Conservation (phyloP, 2,113 vertebrate genomes). For the Cebidichthys violaceus region DNA sequence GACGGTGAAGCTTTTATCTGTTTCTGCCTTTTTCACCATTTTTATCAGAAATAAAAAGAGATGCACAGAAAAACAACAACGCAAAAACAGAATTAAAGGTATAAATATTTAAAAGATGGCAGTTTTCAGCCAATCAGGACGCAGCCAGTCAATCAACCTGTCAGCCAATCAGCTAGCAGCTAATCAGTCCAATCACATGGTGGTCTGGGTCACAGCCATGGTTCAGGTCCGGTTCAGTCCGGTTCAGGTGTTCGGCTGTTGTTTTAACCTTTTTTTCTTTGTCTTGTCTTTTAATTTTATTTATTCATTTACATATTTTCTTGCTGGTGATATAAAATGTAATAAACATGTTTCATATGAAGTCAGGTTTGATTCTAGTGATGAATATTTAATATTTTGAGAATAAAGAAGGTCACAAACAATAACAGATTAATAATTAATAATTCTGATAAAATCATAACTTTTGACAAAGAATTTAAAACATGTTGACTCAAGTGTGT, state of each 20-base stretch:
- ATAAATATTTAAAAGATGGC: not conserved
- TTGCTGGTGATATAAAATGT: not conserved
- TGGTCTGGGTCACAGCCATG: not conserved
- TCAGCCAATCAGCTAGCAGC: not conserved
- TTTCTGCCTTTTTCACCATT: not conserved
- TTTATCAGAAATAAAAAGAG: not conserved
- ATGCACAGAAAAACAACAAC: not conserved
- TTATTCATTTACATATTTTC: not conserved
- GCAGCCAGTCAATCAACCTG: not conserved
- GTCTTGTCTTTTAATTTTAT: not conserved
- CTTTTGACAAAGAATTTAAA: not conserved
- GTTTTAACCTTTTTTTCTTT: not conserved
- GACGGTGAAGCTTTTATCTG: not conserved
- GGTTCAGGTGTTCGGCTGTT: not conserved
- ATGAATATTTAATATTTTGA: not conserved
- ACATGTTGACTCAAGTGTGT: not conserved
- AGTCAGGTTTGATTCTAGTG: not conserved
- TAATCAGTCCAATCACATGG: not conserved
- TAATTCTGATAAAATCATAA: not conserved
- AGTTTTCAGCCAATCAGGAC: not conserved
- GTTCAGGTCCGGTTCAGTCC: not conserved
- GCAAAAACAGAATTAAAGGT: not conserved
- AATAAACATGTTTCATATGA: not conserved
- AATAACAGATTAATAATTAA: not conserved
- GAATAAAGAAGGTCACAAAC: not conserved